Percentiles rank a stretch among this genome's conserved stretches.
Conservation (phyloP, 2,888 invertebrate genomes). For the Malachius bipustulatus region DNA sequence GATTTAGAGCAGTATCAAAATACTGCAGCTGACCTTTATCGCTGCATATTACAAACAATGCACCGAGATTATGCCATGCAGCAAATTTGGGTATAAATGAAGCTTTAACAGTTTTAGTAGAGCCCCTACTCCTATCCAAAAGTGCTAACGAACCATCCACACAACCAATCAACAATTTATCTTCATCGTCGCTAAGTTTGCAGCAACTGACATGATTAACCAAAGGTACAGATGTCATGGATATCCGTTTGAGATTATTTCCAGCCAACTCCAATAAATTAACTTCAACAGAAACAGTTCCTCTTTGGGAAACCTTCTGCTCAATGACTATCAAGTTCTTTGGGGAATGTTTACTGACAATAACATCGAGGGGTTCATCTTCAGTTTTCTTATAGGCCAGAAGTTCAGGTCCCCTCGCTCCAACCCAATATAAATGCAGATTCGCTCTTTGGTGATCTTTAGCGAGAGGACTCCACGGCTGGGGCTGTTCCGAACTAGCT, state of each 20-base stretch:
- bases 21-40: slow-evolving; percentile 63
- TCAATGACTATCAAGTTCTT: slow-evolving; percentile 64
- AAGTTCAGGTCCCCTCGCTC: slow-evolving; percentile 50
- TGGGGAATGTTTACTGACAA: slow-evolving; percentile 59
- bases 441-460: slow-evolving; percentile 81
- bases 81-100: slow-evolving; percentile 67
- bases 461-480: slow-evolving; percentile 83
- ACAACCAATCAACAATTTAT: slow-evolving; percentile 62
- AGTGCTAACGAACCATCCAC: slow-evolving; percentile 75
- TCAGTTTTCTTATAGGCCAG: slow-evolving; percentile 75
- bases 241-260: slow-evolving; percentile 48
- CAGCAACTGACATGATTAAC: slow-evolving; percentile 58
- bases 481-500: slow-evolving; percentile 71
- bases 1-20: slow-evolving; percentile 59
- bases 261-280: slow-evolving; percentile 50
- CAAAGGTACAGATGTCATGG: slow-evolving; percentile 55
- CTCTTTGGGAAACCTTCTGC: slow-evolving; percentile 63
- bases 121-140: slow-evolving; percentile 61
- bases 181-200: slow-evolving; percentile 59
- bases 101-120: slow-evolving; percentile 63
- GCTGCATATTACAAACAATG: slow-evolving; percentile 54
- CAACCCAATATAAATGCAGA: slow-evolving; percentile 59
- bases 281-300: slow-evolving; percentile 59
- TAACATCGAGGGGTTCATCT: slow-evolving; percentile 74
- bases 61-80: slow-evolving; percentile 61